Evolutionary conservation across 2,113 vertebrate genomes (phyloP), one percentile per base, ranked within the genome.

Genomic region (Elaphurus davidianus): DNA sequence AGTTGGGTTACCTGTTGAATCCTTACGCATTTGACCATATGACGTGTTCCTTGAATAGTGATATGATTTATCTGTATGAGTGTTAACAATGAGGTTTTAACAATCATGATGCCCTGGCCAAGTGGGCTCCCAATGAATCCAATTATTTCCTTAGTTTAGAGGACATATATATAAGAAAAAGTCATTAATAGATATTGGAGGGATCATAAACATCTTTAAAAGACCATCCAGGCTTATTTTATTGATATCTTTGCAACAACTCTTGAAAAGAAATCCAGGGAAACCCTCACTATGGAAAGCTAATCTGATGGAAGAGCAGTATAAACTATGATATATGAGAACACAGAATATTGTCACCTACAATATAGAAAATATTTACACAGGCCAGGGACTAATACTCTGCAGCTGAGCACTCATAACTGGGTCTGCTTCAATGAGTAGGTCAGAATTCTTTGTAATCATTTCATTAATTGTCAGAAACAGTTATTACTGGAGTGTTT

Each of bases 391-490:
- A 94, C 40, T 9, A 97, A 57, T 95, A 87, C 10, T 94, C 60
- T 91, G 88, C 82, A 33, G 59, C 81, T 78, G 47, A 96, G 74
- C 62, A 40, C 40, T 87, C n/a, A 64, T 91, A 78, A 96, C 55
- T 83, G 88, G 84, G 40, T 94, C 88, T 98, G 28, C 88, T 98
- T 94, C 98, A 92, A 88, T 89, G 76, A 85, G 82, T 54, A 96
- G 90, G 47, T 67, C 85, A 90, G 88, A 91, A 96, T 97, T 92
- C 97, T 96, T 97, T 95, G 87, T 96, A 97, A 98, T 98, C 84
- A 98, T 91, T 98, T 98, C 93, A 97, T 98, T 98, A 98, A 97
- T 96, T 27, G 15, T 95, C 85, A 98, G 94, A 94, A 97, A 94
- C 93, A 94, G 93, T 97, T 92, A 87, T 92, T 96, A 96, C 94